These are phyloP conservation scores for Paramormyrops hopkinsi DNA, from an alignment of 2,797 vertebrate genomes.

Conservation along the genomic window DNA sequence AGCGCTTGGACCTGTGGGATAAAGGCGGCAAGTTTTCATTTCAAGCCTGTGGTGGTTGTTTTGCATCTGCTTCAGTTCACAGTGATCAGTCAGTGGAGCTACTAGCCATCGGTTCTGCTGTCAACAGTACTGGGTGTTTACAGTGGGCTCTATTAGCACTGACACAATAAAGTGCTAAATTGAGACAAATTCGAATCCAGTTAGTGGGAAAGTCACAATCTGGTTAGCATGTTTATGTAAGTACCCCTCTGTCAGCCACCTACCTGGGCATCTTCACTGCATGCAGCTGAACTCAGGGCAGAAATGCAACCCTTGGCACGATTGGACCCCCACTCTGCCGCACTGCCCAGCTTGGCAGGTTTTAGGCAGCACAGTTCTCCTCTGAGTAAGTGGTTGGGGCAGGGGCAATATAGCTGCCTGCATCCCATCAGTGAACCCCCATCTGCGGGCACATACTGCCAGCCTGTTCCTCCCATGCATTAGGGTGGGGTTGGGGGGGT, in stretches of 20 bases:
- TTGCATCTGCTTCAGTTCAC: background rate
- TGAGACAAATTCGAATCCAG: background rate
- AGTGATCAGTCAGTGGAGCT: background rate
- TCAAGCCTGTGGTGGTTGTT: background rate
- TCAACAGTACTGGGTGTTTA: background rate
- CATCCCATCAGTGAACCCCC: conserved; percentile 55
- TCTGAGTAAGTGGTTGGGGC: conserved; percentile 48
- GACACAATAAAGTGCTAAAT: background rate
- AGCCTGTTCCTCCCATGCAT: conserved; percentile 61
- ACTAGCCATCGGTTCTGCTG: background rate
- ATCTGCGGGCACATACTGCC: conserved; percentile 58
- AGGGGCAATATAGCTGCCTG: conserved; percentile 32
- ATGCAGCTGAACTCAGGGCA: background rate
- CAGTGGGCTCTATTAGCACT: background rate
- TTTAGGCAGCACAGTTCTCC: conserved; percentile 49
- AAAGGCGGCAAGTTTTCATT: background rate
- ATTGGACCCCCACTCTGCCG: conserved; percentile 36
- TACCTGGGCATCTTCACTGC: background rate
- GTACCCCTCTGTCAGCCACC: background rate
- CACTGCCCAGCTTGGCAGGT: conserved; percentile 29
- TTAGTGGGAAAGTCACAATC: background rate
- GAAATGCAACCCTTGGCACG: background rate
- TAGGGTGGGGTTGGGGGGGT: conserved; percentile 52
- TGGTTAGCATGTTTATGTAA: background rate
- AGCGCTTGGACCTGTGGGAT: background rate